phyloP scores from a whole-genome alignment of 2,888 invertebrate species.

The Exocentrus adspersus region DNA sequence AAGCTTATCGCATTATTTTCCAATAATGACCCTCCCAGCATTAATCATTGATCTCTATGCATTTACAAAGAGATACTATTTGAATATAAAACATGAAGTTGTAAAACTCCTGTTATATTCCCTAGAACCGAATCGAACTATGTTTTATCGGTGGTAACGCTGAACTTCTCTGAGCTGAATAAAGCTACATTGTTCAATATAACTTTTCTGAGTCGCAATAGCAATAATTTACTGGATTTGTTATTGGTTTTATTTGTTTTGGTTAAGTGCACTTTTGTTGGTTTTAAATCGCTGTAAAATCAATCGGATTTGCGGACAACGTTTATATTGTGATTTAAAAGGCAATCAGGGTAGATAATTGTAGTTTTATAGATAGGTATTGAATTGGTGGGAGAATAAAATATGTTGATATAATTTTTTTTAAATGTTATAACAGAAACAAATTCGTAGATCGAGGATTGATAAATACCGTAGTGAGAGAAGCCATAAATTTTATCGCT shows the following conservation, averaged over 20 bases:
- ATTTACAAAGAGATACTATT: background rate
- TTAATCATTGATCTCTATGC: background rate
- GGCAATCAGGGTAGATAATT: background rate
- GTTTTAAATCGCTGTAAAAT: background rate
- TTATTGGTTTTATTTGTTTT: constrained; percentile 5
- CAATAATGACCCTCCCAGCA: background rate
- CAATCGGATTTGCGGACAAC: background rate
- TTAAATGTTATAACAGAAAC: constrained; percentile 13
- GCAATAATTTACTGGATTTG: constrained; percentile 10
- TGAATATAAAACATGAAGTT: constrained; percentile 3
- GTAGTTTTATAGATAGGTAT: background rate
- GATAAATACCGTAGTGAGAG: background rate
- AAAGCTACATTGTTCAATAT: constrained; percentile 4
- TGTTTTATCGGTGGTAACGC: constrained; percentile 15
- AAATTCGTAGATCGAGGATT: constrained; percentile 8
- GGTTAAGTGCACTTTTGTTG: background rate
- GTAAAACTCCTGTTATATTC: constrained; percentile 3
- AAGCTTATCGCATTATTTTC: background rate
- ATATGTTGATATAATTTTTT: too few species aligned
- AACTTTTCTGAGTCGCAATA: constrained; percentile 9
- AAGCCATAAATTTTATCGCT: constrained; percentile 5
- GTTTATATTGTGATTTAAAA: background rate
- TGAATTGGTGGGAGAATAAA: too few species aligned
- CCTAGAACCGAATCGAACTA: background rate
- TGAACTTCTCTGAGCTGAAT: background rate